Evolutionary conservation across 2,797 vertebrate species (phyloP).

Genomic region (Eidolon dupreanum): DNA sequence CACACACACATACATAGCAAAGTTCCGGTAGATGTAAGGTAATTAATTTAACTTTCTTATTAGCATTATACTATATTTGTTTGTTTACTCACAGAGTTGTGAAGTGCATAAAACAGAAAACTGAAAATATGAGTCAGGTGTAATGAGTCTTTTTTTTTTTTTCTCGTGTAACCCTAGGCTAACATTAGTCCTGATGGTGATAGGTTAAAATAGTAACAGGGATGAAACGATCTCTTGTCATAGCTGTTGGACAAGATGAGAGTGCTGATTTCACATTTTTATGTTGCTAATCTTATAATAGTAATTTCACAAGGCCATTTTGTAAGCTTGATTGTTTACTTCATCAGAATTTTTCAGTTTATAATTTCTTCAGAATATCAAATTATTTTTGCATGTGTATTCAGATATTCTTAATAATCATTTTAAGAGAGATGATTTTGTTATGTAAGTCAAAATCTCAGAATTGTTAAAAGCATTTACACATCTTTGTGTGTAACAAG

Average conservation of each 20-base stretch:
- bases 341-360: neutral
- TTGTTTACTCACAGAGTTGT: neutral
- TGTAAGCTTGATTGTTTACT: neutral
- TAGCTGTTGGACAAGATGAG: neutral
- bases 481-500: neutral
- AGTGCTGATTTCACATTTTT: neutral
- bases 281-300: neutral
- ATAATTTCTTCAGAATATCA: neutral
- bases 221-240: neutral
- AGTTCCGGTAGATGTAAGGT: neutral
- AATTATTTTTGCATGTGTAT: neutral
- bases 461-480: neutral
- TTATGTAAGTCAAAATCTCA: neutral
- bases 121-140: neutral
- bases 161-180: neutral
- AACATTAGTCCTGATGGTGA: neutral
- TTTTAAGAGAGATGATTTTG: slow-evolving; percentile 5
- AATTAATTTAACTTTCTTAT: neutral
- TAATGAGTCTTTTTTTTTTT: neutral
- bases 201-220: neutral
- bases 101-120: neutral
- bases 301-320: neutral
- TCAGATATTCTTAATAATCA: neutral
- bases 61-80: neutral
- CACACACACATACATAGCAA: neutral